Percentiles rank a stretch among this genome's conserved stretches.
Evolutionary conservation across 2,888 invertebrate genomes (phyloP).

Genomic region (Osmoderma eremita): DNA sequence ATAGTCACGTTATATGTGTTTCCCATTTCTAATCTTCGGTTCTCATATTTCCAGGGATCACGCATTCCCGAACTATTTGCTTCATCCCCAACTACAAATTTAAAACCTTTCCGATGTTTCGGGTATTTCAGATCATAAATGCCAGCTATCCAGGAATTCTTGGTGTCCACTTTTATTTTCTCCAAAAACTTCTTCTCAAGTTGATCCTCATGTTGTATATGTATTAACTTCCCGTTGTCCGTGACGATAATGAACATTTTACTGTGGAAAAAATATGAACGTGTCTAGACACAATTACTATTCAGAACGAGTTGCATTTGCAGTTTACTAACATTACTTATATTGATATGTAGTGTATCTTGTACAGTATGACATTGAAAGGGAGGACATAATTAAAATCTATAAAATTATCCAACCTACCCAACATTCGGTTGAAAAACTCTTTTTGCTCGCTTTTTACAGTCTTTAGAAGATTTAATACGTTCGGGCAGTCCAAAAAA

Average conservation of each 20-base stretch:
- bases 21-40: constrained; percentile 44
- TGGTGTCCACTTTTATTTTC: neutral
- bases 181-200: neutral
- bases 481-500: too few relatives aligned
- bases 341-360: too few relatives aligned
- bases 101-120: neutral
- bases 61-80: constrained; percentile 5
- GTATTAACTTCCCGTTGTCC: neutral
- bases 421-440: too few relatives aligned
- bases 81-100: constrained; percentile 32
- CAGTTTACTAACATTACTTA: too few relatives aligned
- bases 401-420: too few relatives aligned
- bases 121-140: constrained; percentile 2
- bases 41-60: constrained; percentile 26
- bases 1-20: constrained; percentile 17
- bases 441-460: too few relatives aligned
- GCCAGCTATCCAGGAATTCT: constrained; percentile 36
- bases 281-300: too few relatives aligned
- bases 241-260: constrained; percentile 29
- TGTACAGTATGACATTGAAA: too few relatives aligned
- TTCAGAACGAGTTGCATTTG: too few relatives aligned
- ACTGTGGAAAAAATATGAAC: constrained; percentile 19
- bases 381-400: too few relatives aligned
- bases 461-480: too few relatives aligned
- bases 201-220: neutral